Conservation (phyloP, 2,113 vertebrate genomes). For the Tor tambroides region DNA sequence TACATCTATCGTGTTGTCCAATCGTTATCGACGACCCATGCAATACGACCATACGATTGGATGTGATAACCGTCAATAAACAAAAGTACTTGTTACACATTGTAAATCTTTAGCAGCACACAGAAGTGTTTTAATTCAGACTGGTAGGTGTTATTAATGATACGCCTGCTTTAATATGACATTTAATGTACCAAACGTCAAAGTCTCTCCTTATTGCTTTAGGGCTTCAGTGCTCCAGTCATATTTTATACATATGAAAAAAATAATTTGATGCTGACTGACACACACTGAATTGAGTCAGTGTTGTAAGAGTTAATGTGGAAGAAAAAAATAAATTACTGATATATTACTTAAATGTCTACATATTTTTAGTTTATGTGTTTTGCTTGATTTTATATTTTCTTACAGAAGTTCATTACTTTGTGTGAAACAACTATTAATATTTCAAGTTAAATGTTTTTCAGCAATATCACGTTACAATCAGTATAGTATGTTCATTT, state of each 20-base stretch:
- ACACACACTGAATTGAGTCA: background rate
- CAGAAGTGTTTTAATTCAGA: background rate
- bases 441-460: too few species aligned
- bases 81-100: background rate
- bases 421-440: background rate
- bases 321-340: background rate
- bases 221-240: too few species aligned
- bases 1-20: background rate
- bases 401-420: background rate
- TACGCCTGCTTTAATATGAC: too few species aligned
- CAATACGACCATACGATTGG: slow-evolving; percentile 2
- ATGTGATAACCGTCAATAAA: slow-evolving; percentile 30
- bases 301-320: background rate
- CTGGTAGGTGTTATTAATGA: background rate
- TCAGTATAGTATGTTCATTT: too few species aligned
- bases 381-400: background rate
- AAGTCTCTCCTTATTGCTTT: too few species aligned
- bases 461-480: too few species aligned
- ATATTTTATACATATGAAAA: background rate
- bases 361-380: background rate
- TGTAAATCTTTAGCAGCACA: background rate
- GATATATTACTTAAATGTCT: background rate
- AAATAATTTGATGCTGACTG: background rate
- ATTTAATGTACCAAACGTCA: too few species aligned
- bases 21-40: background rate